These are phyloP conservation scores for Alosa sapidissima DNA, from an alignment of 2,797 vertebrate species.

Conservation along the genomic window DNA sequence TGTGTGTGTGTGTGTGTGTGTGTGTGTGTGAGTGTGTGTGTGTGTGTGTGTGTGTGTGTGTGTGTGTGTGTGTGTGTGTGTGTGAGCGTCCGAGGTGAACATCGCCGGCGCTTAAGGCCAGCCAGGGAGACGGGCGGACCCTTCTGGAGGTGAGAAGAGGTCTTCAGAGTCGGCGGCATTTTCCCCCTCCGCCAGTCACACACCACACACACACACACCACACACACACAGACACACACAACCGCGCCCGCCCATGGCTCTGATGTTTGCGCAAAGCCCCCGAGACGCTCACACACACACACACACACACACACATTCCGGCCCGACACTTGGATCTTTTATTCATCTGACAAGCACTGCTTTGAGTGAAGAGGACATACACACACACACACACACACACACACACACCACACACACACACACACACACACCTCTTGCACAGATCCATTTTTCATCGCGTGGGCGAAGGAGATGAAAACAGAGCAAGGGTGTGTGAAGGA, in stretches of 20 bases:
- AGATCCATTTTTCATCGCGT: slow-evolving; percentile 44
- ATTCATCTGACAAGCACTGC: slow-evolving; percentile 36
- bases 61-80: slow-evolving; percentile 30
- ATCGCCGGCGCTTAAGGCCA: slow-evolving; percentile 18
- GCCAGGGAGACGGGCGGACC: slow-evolving; percentile 25
- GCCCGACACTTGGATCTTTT: slow-evolving; percentile 28
- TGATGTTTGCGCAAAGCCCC: slow-evolving; percentile 18
- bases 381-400: slow-evolving; percentile 4
- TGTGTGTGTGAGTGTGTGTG: neutral
- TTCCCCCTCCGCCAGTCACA: neutral
- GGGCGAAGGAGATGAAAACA: slow-evolving; percentile 40
- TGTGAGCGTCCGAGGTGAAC: slow-evolving; percentile 28
- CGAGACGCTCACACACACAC: neutral
- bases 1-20: slow-evolving; percentile 31
- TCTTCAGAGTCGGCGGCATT: neutral
- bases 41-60: neutral
- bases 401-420: slow-evolving; percentile 20
- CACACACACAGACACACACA: neutral
- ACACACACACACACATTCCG: neutral
- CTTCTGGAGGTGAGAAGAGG: slow-evolving; percentile 28
- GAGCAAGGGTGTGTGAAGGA: neutral
- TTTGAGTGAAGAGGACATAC: neutral
- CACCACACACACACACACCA: neutral
- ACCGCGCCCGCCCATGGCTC: too few relatives aligned
- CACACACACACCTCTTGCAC: slow-evolving; percentile 10